Base-by-base conservation (phyloP, 2,113 vertebrate genomes). In the Poecile atricapillus region DNA sequence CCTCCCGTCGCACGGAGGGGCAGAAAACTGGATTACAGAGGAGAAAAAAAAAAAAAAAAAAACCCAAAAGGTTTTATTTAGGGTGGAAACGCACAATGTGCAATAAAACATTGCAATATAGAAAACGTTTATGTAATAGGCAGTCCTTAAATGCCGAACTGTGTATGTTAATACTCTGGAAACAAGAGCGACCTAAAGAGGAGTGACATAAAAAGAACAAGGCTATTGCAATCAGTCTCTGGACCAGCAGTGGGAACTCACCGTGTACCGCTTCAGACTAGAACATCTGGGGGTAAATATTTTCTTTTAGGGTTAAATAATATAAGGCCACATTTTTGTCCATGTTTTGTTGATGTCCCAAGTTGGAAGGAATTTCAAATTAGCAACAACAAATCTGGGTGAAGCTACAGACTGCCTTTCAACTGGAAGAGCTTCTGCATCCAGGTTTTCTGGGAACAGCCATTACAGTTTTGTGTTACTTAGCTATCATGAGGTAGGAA, bases 251-350 rank as follows among this genome's bases (percentile, higher is more conserved):
- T 37, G 59, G 55, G 67, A 85, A 58, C 16, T 25, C 30, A 1
- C 1, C 0, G 0, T 3, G 4, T 47, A 28, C 18, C 1, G 0
- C 5, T 31, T 73, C 28, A 7, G 6, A 67, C 21, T 23, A 23
- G 21, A 18, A 11, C 41, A 55, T 22, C 7, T 70, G 3, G 20
- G 8, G 23, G 18, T 1, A 22, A 9, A 15, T 41, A 3, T 15
- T 24, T 27, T 31, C 33, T 83, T 90, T 87, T 62, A 5, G 59
- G 11, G 55, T 87, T 89, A 55, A 79, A 56, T 49, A 46, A 58
- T n/a, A 15, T 35, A 93, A 94, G 59, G 71, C 84, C 75, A 77
- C 63, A 11, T 46, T 89, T 93, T 76, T 87, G 69, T 63, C 55
- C 11, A 5, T 3, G 2, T 85, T 94, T 89, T 74, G 10, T 41